A percentile compares a stretch with the other conserved stretches of the same genome.
Evolutionary conservation across 2,888 invertebrate genomes (phyloP).

Genomic region (Metellina segmentata): DNA sequence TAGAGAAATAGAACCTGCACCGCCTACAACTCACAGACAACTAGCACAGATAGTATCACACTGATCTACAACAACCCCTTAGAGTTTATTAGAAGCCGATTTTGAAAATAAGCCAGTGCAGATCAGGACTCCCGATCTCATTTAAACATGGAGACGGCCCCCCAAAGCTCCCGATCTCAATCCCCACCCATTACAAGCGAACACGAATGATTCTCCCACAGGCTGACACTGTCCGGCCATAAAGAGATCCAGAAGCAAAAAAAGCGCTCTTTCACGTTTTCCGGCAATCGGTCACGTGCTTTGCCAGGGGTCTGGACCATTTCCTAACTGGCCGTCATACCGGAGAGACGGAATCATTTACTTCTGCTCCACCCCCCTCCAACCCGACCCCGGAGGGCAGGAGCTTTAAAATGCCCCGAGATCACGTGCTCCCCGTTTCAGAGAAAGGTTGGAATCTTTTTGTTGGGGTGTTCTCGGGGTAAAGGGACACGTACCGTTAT

Average conservation of each 20-base stretch:
- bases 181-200: constrained; percentile 1
- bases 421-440: neutral
- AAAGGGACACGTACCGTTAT: neutral
- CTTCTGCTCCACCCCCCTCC: neutral
- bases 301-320: neutral
- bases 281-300: constrained; percentile 32
- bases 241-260: constrained; percentile 19
- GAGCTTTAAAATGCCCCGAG: neutral
- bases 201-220: constrained; percentile 4
- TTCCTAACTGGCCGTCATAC: constrained; percentile 22
- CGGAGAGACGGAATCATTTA: neutral
- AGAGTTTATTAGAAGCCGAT: too few relatives aligned
- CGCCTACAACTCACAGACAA: too few relatives aligned
- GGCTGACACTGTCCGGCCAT: constrained; percentile 30
- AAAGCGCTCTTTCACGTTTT: neutral
- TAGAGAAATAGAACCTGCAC: too few relatives aligned
- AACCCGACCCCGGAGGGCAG: neutral
- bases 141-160: neutral
- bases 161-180: constrained; percentile 1
- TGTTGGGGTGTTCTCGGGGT: neutral
- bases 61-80: too few relatives aligned
- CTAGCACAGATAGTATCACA: too few relatives aligned
- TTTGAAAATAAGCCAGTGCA: too few relatives aligned
- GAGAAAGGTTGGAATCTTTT: neutral
- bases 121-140: too few relatives aligned